A percentile compares a stretch with the other conserved stretches of the same genome.
These are phyloP conservation scores for Sylvia atricapilla DNA, from an alignment of 2,113 vertebrate genomes.

Conservation along the genomic window DNA sequence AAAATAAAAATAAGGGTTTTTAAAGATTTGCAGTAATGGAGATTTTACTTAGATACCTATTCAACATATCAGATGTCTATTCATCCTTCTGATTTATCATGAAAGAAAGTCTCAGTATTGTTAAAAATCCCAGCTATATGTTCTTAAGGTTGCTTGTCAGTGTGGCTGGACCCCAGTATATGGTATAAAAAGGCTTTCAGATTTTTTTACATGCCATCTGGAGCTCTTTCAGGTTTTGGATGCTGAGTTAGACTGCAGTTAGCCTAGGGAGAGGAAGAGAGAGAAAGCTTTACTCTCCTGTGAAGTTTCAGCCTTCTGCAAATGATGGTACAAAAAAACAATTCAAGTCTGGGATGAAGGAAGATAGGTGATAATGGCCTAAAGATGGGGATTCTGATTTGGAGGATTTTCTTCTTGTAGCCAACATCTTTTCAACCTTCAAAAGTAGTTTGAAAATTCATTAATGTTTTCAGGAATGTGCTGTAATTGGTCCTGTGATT, in stretches of 20 bases:
- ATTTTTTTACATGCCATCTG: neutral
- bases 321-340: neutral
- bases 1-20: neutral
- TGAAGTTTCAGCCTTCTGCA: neutral
- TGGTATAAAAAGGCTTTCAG: neutral
- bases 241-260: neutral
- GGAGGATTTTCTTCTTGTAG: neutral
- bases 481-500: neutral
- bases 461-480: neutral
- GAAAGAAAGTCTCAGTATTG: neutral
- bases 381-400: neutral
- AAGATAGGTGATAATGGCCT: neutral
- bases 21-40: neutral
- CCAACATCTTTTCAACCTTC: neutral
- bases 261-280: accelerated
- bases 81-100: neutral
- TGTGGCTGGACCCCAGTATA: neutral
- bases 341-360: neutral
- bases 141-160: neutral
- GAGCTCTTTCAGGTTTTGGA: neutral
- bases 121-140: neutral
- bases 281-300: neutral
- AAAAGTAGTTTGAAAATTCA: neutral
- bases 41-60: neutral
- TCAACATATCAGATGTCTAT: neutral